Percentiles rank a stretch among this genome's conserved stretches.
Conservation (phyloP, 1,140 invertebrate species). For the Fopius arisanus region DNA sequence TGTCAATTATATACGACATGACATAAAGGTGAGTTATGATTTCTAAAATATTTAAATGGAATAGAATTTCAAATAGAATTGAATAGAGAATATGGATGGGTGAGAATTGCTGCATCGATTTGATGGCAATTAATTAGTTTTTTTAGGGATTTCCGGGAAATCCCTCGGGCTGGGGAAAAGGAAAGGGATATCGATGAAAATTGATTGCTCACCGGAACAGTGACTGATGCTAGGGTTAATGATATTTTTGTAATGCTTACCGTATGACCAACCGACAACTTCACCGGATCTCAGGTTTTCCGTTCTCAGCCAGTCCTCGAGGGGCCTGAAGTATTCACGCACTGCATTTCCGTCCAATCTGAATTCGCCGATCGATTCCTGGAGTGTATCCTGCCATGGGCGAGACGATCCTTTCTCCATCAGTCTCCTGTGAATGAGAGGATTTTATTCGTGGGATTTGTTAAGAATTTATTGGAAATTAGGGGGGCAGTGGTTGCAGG, state of each 20-base stretch:
- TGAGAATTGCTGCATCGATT: no score
- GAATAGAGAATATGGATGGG: no score
- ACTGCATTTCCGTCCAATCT: constrained; percentile 83
- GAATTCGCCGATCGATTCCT: constrained; percentile 79
- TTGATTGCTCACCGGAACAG: no score
- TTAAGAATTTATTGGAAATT: background rate
- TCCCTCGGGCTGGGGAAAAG: no score
- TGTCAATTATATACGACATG: no score
- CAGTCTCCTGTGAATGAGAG: constrained; percentile 70
- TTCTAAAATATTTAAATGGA: no score
- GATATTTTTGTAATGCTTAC: constrained; percentile 47
- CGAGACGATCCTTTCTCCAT: constrained; percentile 86
- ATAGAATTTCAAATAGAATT: no score
- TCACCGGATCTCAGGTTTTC: constrained; percentile 83
- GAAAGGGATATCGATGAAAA: no score
- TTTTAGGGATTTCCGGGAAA: no score
- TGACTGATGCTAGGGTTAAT: background rate
- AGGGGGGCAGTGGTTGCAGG: no score
- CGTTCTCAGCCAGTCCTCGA: constrained; percentile 87
- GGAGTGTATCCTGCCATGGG: constrained; percentile 86
- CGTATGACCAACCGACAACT: constrained; percentile 84
- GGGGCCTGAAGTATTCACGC: constrained; percentile 91
- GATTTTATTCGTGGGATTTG: constrained; percentile 17
- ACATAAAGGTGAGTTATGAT: no score
- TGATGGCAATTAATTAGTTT: no score